phyloP scores from a whole-genome alignment of 2,888 invertebrate genomes.

The Caenorhabditis sp. region DNA sequence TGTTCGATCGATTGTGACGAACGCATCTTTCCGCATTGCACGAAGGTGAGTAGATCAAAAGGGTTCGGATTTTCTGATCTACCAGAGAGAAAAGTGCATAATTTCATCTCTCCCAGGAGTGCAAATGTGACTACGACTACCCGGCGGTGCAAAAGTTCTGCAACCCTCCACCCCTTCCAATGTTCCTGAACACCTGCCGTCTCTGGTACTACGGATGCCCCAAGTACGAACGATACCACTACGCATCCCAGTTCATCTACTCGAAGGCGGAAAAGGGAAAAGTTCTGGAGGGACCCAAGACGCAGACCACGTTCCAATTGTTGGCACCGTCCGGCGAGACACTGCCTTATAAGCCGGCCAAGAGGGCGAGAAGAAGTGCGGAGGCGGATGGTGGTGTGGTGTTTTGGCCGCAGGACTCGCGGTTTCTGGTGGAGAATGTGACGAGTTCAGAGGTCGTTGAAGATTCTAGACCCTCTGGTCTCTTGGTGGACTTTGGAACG shows the following conservation, averaged over 20 bases:
- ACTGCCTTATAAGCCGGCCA: slow-evolving; percentile 63
- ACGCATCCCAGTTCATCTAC: slow-evolving; percentile 80
- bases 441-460: no score
- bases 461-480: no score
- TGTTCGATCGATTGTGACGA: slow-evolving; percentile 78
- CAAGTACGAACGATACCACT: slow-evolving; percentile 79
- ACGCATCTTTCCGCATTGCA: slow-evolving; percentile 68
- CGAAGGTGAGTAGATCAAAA: slow-evolving; percentile 23
- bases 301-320: slow-evolving; percentile 63
- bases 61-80: no score
- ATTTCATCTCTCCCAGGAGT: slow-evolving; percentile 47
- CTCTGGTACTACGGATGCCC: slow-evolving; percentile 80
- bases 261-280: slow-evolving; percentile 81
- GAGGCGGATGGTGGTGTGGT: slow-evolving; percentile 43
- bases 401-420: slow-evolving; percentile 33
- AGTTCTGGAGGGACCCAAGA: slow-evolving; percentile 72
- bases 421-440: not conserved
- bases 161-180: slow-evolving; percentile 79
- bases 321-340: slow-evolving; percentile 68
- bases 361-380: no score
- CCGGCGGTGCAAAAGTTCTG: slow-evolving; percentile 79
- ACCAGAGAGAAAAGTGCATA: no score
- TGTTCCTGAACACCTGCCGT: slow-evolving; percentile 79
- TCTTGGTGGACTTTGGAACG: no score
- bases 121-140: slow-evolving; percentile 79